Evolutionary conservation across 2,888 invertebrate species (phyloP).

Genomic region (Phyllotreta striolata): DNA sequence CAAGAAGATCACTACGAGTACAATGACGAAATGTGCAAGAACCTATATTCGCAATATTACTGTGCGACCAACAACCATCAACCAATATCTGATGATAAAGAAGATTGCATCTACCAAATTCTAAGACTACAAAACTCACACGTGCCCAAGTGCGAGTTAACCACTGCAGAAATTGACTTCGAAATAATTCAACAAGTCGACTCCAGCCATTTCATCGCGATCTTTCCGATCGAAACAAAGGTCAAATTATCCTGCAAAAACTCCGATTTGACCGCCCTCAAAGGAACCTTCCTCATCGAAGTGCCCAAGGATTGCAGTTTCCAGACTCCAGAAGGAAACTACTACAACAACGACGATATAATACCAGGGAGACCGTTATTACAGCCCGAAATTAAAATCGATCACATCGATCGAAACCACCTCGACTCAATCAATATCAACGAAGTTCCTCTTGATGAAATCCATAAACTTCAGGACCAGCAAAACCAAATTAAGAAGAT

Average conservation of each 20-base stretch:
- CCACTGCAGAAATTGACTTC: not conserved
- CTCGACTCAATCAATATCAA: no score
- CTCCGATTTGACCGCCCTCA: not conserved
- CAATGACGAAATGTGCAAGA: conserved; percentile 1
- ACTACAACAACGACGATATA: conserved; percentile 1
- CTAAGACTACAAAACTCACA: not conserved
- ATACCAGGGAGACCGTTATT: not conserved
- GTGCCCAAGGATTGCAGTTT: conserved; percentile 2
- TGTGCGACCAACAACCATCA: not conserved
- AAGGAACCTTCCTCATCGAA: not conserved
- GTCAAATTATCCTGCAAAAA: not conserved
- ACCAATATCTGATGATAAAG: not conserved
- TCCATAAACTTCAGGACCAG: no score
- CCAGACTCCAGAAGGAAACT: not conserved
- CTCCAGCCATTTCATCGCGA: not conserved
- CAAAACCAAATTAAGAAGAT: no score
- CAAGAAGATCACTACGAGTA: conserved; percentile 5
- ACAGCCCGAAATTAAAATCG: not conserved
- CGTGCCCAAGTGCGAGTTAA: not conserved
- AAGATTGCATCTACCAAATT: conserved; percentile 4
- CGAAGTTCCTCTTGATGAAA: no score
- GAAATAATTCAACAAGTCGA: conserved; percentile 3
- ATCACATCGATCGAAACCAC: not conserved
- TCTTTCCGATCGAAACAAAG: not conserved
- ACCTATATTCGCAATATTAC: not conserved